Evolutionary conservation across 2,888 invertebrate genomes (phyloP), one percentile per base, ranked within the genome.

Genomic region (Rhagium mordax): DNA sequence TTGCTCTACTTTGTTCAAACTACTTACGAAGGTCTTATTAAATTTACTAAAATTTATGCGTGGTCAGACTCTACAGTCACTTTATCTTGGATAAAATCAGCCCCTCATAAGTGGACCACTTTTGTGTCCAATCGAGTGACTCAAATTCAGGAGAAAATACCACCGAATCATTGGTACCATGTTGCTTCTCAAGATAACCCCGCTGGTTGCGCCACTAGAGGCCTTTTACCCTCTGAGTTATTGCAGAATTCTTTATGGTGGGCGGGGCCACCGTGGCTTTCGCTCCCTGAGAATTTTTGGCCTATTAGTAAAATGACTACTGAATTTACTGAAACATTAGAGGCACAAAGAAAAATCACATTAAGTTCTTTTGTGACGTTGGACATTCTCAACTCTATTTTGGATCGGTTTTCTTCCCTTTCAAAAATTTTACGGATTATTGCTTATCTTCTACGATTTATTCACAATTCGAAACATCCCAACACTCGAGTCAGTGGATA

Each of bases 171-270:
- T 21, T 75, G 75, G 70, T 59, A 48, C 16, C 74, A 74, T 24
- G 74, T 76, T 8, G 18, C 51, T 21, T 59, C 74, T 13, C n/a
- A 53, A n/a, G 62, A 72, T 10, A 76, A 74, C 61, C 69, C 72
- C 33, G 76, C 71, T 6, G 76, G 74, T 62, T 24, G 60, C 13
- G 60, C 68, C 21, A 74, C 74, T 4, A 55, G 70, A 24, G 74
- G 74, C 16, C 8, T 67, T 49, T 48, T 61, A 55, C 49, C 71
- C 49, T n/a, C 47, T 4, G 33, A 62, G 16, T 18, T 73, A 27
- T n/a, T 64, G 1, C 49, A 57, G 10, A 48, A 55, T 18, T 57
- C 24, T 6, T 41, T 57, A 13, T 70, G 73, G 73, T 73, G 73
- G 65, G 41, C 24, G 18, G 70, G 73, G n/a, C 70, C 70, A 2